Evolutionary conservation across 2,113 vertebrate species (phyloP).

Genomic region (Microtus ochrogaster): DNA sequence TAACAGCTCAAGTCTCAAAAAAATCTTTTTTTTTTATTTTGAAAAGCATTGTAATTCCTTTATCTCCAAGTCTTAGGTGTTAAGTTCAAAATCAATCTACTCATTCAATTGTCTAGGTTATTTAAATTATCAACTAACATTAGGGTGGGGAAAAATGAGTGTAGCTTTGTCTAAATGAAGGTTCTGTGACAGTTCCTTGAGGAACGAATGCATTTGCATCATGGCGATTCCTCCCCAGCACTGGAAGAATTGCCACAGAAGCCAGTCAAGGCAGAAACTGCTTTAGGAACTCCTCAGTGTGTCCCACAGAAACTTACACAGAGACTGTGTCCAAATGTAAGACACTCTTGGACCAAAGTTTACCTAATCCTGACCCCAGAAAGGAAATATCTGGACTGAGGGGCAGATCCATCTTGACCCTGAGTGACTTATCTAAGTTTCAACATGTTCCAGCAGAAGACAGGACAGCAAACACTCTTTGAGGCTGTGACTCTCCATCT

Average conservation of each 20-base stretch:
- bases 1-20: background rate
- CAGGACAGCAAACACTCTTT: background rate
- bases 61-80: background rate
- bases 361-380: background rate
- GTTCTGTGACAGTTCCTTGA: background rate
- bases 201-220: background rate
- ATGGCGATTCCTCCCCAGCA: background rate
- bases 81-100: slow-evolving; percentile 33
- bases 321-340: background rate
- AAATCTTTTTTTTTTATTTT: background rate
- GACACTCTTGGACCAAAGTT: background rate
- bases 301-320: background rate
- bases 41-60: slow-evolving; percentile 14
- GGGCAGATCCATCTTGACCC: background rate
- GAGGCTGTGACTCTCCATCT: background rate
- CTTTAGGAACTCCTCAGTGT: background rate
- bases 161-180: slow-evolving; percentile 31
- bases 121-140: slow-evolving; percentile 50
- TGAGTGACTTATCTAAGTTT: background rate
- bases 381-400: background rate
- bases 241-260: background rate
- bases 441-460: background rate
- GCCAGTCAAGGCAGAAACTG: background rate
- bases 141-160: background rate
- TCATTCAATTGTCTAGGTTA: slow-evolving; percentile 32